These are phyloP conservation scores for Drosophila falleni DNA, from an alignment of 2,888 invertebrate genomes.

Conservation along the genomic window DNA sequence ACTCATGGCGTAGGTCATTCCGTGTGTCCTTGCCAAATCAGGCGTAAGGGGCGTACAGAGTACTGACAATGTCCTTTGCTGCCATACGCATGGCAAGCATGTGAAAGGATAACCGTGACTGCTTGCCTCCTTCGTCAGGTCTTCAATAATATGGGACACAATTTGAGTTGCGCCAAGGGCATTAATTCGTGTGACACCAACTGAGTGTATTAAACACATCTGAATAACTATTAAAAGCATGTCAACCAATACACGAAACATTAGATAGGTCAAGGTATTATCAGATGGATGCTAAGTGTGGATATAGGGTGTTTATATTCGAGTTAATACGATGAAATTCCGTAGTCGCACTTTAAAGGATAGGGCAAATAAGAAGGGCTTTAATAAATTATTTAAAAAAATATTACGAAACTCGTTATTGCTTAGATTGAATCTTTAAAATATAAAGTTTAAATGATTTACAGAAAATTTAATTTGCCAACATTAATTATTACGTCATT, in stretches of 20 bases:
- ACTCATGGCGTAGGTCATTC: slow-evolving; percentile 43
- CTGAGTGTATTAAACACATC: slow-evolving; percentile 49
- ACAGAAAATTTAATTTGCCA: too few relatives aligned
- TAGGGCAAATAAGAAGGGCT: too few relatives aligned
- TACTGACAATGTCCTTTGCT: slow-evolving; percentile 41
- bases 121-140: not conserved
- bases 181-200: slow-evolving; percentile 41
- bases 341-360: too few relatives aligned
- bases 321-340: slow-evolving; percentile 12
- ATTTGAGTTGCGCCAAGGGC: slow-evolving; percentile 28
- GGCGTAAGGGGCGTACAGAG: slow-evolving; percentile 24
- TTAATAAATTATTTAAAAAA: too few relatives aligned
- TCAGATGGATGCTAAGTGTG: not conserved
- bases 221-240: slow-evolving; percentile 43
- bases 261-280: slow-evolving; percentile 7
- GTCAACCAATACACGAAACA: slow-evolving; percentile 12
- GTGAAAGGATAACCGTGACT: slow-evolving; percentile 30
- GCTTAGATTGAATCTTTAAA: too few relatives aligned
- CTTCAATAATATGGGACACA: slow-evolving; percentile 11
- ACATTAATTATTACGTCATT: too few relatives aligned
- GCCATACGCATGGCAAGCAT: slow-evolving; percentile 29
- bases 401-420: too few relatives aligned
- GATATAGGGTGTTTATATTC: slow-evolving; percentile 22
- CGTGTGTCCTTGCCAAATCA: slow-evolving; percentile 58
- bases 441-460: too few relatives aligned